Evolutionary conservation across 2,797 vertebrate species (phyloP).

Genomic region (Pseudopleuronectes americanus): DNA sequence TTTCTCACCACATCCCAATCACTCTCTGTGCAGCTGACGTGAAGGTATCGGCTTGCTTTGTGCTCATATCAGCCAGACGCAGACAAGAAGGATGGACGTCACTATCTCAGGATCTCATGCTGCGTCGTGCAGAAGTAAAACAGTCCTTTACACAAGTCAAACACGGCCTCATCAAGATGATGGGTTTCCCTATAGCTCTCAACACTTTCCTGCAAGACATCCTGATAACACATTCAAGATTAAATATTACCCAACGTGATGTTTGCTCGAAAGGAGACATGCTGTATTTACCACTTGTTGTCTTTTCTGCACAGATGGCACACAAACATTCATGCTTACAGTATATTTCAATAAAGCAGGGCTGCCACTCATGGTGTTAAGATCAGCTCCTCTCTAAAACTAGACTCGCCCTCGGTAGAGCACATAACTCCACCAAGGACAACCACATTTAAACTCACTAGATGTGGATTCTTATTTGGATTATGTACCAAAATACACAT

Average conservation of each 20-base stretch:
- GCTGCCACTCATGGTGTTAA: constrained; percentile 64
- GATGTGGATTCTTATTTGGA: too few relatives aligned
- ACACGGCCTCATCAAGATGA: constrained; percentile 37
- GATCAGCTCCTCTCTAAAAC: constrained; percentile 31
- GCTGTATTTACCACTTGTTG: constrained; percentile 73
- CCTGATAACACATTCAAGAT: constrained; percentile 56
- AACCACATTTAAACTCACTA: too few relatives aligned
- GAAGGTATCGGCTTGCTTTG: constrained; percentile 38
- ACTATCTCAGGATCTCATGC: constrained; percentile 8
- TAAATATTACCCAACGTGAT: constrained; percentile 60
- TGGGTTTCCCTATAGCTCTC: constrained; percentile 44
- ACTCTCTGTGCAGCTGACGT: constrained; percentile 49
- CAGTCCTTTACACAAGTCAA: background rate
- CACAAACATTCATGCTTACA: constrained; percentile 55
- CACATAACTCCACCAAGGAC: too few relatives aligned
- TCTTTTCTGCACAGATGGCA: constrained; percentile 72
- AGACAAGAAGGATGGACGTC: constrained; percentile 38
- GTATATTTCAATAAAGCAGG: constrained; percentile 70
- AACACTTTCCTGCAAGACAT: constrained; percentile 43
- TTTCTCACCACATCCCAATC: constrained; percentile 72
- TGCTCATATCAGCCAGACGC: constrained; percentile 37
- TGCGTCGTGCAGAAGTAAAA: background rate
- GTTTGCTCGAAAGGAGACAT: constrained; percentile 61
- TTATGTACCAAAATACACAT: too few relatives aligned
- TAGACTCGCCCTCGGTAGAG: background rate